Evolutionary conservation across 2,888 invertebrate genomes (phyloP), one percentile per base, ranked within the genome.

Genomic region (Drosophila falleni): DNA sequence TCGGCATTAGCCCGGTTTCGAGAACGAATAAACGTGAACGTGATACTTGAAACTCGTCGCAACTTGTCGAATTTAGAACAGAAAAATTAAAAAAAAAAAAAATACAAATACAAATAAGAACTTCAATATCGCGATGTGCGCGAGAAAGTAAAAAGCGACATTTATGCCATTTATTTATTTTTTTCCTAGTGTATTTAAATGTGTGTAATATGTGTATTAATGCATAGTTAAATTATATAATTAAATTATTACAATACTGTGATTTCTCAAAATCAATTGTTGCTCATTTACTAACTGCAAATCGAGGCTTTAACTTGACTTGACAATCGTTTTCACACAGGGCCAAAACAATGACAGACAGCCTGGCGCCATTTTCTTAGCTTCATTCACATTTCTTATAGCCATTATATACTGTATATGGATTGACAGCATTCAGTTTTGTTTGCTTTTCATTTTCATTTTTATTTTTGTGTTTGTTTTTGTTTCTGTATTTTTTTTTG

Each of bases 311-410:
- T 10, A 37, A 13, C 3, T 15, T 5, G 1, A 53, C 15, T n/a
- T 29, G 59, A 16, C 9, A 37, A 15, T 2, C 10, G 44, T n/a
- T 13, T 29, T 16, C 33, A 50, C 33, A 50, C 50, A 9, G 19
- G 58, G 56, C 67, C 62, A 74, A 59, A 19, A 51, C 39, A 62
- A 50, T 42, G 26, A 31, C 65, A 78, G 79, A 71, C 70, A 31
- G 62, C 60, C 61, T 78, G 76, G 74, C 78, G 78, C 76, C 71
- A 62, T 58, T 76, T 78, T n/a, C 10, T 5, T 23, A 39, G 9
- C 11, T 19, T 16, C 15, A 16, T n/a, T n/a, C 23, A n/a, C 35
- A 44, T 55, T 29, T 35, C 37, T 41, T 19, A 50, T 41, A 37
- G 49, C 49, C 31, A 49, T 19, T n/a, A 47, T 42, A 10, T 56